Percentiles rank a stretch among this genome's conserved stretches.
phyloP scores from a whole-genome alignment of 2,888 invertebrate genomes.

The Synanthedon andrenaeformis region DNA sequence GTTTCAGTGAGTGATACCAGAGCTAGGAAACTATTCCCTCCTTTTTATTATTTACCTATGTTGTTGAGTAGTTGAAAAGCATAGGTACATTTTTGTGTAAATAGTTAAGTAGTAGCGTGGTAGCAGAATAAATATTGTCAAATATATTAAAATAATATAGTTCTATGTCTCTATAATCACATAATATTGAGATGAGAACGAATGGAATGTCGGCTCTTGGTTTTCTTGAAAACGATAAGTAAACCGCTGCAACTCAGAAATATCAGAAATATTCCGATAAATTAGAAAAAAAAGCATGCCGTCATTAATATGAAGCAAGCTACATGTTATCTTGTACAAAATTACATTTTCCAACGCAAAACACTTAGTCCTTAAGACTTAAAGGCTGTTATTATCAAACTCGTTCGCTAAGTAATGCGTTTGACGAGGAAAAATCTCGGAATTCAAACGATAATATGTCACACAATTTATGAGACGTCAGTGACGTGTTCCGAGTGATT shows the following conservation, averaged over 20 bases:
- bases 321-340: slow-evolving; percentile 36
- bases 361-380: slow-evolving; percentile 20
- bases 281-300: slow-evolving; percentile 39
- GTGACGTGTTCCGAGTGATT: slow-evolving; percentile 54
- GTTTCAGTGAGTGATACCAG: too few relatives aligned
- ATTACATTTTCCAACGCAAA: slow-evolving; percentile 11
- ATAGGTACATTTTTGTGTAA: too few relatives aligned
- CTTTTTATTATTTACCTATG: too few relatives aligned
- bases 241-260: slow-evolving; percentile 2
- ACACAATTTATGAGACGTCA: slow-evolving; percentile 56
- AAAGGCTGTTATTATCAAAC: slow-evolving; percentile 18
- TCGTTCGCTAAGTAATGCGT: slow-evolving; percentile 1
- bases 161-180: too few relatives aligned
- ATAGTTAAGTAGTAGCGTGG: too few relatives aligned
- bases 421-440: slow-evolving; percentile 32
- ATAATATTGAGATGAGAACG: not conserved
- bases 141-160: too few relatives aligned
- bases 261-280: slow-evolving; percentile 39
- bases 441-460: slow-evolving; percentile 59
- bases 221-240: slow-evolving; percentile 14
- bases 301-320: slow-evolving; percentile 54
- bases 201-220: not conserved
- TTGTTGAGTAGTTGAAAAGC: too few relatives aligned
- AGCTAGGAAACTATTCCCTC: too few relatives aligned
- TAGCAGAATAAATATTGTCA: too few relatives aligned